These are phyloP conservation scores for Cantharis rustica DNA, from an alignment of 2,888 invertebrate genomes.

Conservation along the genomic window DNA sequence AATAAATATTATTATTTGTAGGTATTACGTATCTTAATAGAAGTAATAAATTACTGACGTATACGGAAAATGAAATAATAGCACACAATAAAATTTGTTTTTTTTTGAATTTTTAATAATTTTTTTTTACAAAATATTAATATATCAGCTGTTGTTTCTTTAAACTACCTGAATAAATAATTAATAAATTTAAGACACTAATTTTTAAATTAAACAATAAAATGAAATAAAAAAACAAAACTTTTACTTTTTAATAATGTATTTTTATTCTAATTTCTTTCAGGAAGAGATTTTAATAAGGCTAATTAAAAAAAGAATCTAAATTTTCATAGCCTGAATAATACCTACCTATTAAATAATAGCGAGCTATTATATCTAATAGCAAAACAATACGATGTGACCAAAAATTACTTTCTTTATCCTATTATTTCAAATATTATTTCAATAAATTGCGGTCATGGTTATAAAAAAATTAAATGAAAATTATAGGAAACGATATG, in stretches of 20 bases:
- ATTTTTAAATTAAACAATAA: neutral
- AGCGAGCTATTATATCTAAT: neutral
- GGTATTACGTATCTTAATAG: neutral
- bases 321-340: neutral
- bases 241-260: neutral
- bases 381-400: neutral
- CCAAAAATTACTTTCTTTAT: neutral
- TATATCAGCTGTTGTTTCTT: neutral
- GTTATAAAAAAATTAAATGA: neutral
- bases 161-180: neutral
- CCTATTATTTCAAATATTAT: neutral
- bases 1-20: neutral
- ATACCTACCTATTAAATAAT: neutral
- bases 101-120: neutral
- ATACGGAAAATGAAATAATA: neutral
- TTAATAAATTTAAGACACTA: neutral
- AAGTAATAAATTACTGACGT: neutral
- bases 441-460: neutral
- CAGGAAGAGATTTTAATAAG: neutral
- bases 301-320: neutral
- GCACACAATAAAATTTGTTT: neutral
- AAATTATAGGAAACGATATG: neutral
- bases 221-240: neutral
- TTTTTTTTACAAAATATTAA: neutral
- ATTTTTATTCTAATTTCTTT: neutral